Percentiles rank a stretch among this genome's conserved stretches.
Evolutionary conservation across 2,113 vertebrate genomes (phyloP).

Genomic region (Callithrix jacchus): DNA sequence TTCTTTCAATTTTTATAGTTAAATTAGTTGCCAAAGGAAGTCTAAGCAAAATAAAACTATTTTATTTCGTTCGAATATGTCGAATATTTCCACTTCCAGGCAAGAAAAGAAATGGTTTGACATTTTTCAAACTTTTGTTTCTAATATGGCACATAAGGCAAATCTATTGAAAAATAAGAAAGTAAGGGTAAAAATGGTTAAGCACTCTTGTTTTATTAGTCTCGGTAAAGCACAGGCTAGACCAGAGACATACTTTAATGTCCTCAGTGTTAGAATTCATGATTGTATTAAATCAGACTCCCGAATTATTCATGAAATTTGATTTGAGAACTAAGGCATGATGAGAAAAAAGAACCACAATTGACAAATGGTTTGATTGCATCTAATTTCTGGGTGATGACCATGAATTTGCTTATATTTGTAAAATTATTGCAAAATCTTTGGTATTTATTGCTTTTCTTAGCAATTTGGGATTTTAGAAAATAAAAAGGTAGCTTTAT

Average conservation of each 20-base stretch:
- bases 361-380: not conserved
- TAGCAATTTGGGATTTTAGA: not conserved
- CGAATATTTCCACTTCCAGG: not conserved
- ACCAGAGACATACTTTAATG: not conserved
- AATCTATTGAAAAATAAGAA: not conserved
- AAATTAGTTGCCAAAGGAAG: not conserved
- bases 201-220: not conserved
- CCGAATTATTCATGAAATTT: slow-evolving; percentile 52
- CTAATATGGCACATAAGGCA: not conserved
- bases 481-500: not conserved
- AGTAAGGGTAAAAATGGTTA: not conserved
- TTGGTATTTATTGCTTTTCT: not conserved
- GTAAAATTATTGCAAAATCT: not conserved
- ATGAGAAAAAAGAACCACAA: not conserved
- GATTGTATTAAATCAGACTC: not conserved
- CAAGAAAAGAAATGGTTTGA: fast-evolving
- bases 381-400: not conserved
- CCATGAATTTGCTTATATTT: slow-evolving; percentile 42
- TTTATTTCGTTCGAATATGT: not conserved
- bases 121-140: not conserved
- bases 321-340: slow-evolving; percentile 21
- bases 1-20: not conserved
- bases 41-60: not conserved
- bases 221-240: not conserved
- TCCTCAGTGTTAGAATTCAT: not conserved